Base-by-base conservation (phyloP, 2,113 vertebrate genomes). In the Archocentrus centrarchus region DNA sequence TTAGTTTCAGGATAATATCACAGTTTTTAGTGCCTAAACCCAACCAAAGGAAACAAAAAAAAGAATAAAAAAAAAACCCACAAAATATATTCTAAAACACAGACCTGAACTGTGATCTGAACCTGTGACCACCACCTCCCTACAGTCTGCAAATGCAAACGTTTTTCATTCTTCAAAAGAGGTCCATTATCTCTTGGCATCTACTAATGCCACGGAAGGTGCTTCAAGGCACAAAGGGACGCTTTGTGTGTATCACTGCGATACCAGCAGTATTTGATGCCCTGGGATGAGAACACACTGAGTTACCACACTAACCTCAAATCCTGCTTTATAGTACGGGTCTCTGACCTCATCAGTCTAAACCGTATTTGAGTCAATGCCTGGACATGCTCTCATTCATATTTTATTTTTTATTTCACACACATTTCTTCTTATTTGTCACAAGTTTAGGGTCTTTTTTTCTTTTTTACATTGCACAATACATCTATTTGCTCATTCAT, bases 401-500 rank as follows among this genome's bases (percentile, higher is more conserved):
- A 73, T 10, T 15, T 58, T 35, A 14, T 63, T 24, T 55, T 60
- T 84, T 44, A 85, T 39, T 64, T 85, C 15, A 39, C 68, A 75
- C 59, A 39, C 32, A 62, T 75, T 47, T 57, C 77, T 4, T 35
- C 6, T 27, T 50, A n/a, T 80, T 83, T 80, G 22, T 88, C 61
- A 77, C 55, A 59, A 63, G 79, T 87, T 87, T 47, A 22, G 8
- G 11, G 18, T 73, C 53, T 47, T 20, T 0, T 57, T 15, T 0
- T 57, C 6, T 61, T 77, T 80, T 59, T 7, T 47, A 59, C 75
- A 70, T 30, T 24, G 15, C 82, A 76, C 88, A 91, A 47, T 83
- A 61, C 53, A 57, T 87, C 62, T 79, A 59, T 90, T 91, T 89
- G 68, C 84, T 82, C 50, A 57, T 80, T 92, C 80, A 88, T 90